Evolutionary conservation across 37 sponge, comb jelly and placozoan species (phyloP).

Genomic region (Theonella swinhoei): DNA sequence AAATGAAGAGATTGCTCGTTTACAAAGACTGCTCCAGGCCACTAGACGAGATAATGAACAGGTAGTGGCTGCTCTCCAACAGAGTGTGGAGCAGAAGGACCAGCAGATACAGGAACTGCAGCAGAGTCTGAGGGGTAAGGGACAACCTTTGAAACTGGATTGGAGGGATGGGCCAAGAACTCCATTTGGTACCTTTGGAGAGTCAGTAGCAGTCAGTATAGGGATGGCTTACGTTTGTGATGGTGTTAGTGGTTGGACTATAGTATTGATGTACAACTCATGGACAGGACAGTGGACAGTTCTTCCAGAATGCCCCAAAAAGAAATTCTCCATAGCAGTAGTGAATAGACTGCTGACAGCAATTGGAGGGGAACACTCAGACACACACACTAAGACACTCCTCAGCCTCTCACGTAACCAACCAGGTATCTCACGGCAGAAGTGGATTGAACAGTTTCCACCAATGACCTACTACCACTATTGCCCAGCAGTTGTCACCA

Average conservation of each 20-base stretch:
- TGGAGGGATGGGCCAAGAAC: conserved; percentile 2
- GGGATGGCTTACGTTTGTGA: not conserved
- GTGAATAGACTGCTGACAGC: conserved; percentile 5
- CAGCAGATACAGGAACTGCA: too few relatives aligned
- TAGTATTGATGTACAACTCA: not conserved
- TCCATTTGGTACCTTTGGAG: not conserved
- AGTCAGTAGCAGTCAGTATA: not conserved
- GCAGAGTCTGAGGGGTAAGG: too few relatives aligned
- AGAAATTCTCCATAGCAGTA: conserved; percentile 4
- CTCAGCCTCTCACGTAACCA: not conserved
- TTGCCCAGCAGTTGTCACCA: not conserved
- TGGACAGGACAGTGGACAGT: not conserved
- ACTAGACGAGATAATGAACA: too few relatives aligned
- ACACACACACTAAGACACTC: not conserved
- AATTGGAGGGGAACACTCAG: conserved; percentile 5
- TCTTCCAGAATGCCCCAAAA: conserved; percentile 11
- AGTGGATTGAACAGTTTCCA: conserved; percentile 8
- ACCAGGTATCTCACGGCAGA: too few relatives aligned
- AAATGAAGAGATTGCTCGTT: too few relatives aligned
- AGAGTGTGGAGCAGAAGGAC: too few relatives aligned
- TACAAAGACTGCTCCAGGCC: too few relatives aligned
- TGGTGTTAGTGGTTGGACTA: too few relatives aligned
- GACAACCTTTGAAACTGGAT: not conserved
- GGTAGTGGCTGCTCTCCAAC: too few relatives aligned
- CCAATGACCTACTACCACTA: not conserved